Base-by-base conservation (phyloP, 1,140 invertebrate species). In the Gonioctena quinquepunctata region DNA sequence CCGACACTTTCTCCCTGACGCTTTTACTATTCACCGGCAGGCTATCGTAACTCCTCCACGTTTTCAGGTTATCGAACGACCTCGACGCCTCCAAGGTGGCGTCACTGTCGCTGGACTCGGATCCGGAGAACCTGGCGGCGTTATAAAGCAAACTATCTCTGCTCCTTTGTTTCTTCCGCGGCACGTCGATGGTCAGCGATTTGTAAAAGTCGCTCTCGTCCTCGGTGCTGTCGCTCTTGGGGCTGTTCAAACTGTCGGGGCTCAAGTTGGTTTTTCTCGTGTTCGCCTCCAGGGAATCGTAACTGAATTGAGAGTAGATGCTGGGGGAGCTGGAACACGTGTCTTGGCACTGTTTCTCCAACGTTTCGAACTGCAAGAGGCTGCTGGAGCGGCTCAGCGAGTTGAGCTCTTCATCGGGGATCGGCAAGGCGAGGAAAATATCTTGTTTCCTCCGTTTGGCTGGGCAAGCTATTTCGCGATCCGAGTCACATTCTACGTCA, bases 341-440 rank as follows among this genome's bases (percentile, higher is more conserved):
- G 16, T 81, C 76, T 68, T 87, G 87, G 76, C 89, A 92, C 33
- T 90, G 90, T 70, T 89, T 87, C 76, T 93, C 91, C 59, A 94
- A 83, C 0, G 89, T 92, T 81, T 94, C 93, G 80, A 94, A 94
- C 80, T 94, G 92, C 22, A 93, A 84, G 23, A 94, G 84, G 63
- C 91, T 93, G 48, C 90, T 92, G 22, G 92, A 92, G 54, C 92
- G 87, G 64, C 88, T 89, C 3, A 90, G 80, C 76, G 89, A 81
- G n/a, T 87, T 86, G 57, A 85, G 84, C 7, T 81, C 77, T 79
- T 88, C 79, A 52, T 84, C 82, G 83, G 78, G 68, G 83, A 83
- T 70, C 82, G 82, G 25, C 81, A 85, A 27, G 73, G 33, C 57
- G 77, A 83, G 70, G 67, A 77, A 70, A 76, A 48, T 67, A 42